Percentiles rank a stretch among this genome's conserved stretches.
These are phyloP conservation scores for Pegoplata infirma DNA, from an alignment of 2,888 invertebrate genomes.

Conservation along the genomic window DNA sequence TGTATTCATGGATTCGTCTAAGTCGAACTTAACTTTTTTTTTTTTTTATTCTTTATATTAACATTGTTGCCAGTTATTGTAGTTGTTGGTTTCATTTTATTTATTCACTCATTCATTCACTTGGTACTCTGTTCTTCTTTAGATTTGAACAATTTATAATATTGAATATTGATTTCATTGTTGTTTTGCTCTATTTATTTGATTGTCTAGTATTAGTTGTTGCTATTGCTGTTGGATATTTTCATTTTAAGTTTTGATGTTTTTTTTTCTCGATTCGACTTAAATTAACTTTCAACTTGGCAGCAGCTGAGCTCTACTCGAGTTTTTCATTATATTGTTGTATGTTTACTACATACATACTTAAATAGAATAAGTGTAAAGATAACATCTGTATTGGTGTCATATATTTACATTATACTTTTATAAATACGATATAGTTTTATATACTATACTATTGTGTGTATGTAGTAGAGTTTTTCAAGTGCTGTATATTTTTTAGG, in stretches of 20 bases:
- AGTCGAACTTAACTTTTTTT: no score
- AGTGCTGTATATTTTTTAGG: constrained; percentile 21
- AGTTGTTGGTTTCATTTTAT: background rate
- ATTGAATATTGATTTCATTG: constrained; percentile 50
- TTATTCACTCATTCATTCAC: background rate
- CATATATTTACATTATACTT: constrained; percentile 3
- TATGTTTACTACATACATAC: no score
- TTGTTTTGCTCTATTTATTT: constrained; percentile 50
- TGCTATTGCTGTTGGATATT: constrained; percentile 4
- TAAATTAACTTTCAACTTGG: constrained; percentile 62
- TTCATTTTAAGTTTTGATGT: no score
- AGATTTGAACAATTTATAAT: constrained; percentile 44
- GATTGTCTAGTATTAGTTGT: constrained; percentile 26
- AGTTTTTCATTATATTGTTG: background rate
- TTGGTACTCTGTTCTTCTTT: background rate
- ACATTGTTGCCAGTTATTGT: no score
- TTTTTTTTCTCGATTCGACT: constrained; percentile 12
- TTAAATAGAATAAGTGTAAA: constrained; percentile 34
- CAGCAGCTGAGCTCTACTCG: constrained; percentile 42
- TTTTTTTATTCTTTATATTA: no score
- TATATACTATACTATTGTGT: no score
- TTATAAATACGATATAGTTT: no score
- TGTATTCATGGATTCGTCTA: no score
- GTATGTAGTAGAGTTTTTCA: background rate
- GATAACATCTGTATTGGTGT: constrained; percentile 51